Base-by-base conservation (phyloP, 2,797 vertebrate species). In the Ceryle rudis region DNA sequence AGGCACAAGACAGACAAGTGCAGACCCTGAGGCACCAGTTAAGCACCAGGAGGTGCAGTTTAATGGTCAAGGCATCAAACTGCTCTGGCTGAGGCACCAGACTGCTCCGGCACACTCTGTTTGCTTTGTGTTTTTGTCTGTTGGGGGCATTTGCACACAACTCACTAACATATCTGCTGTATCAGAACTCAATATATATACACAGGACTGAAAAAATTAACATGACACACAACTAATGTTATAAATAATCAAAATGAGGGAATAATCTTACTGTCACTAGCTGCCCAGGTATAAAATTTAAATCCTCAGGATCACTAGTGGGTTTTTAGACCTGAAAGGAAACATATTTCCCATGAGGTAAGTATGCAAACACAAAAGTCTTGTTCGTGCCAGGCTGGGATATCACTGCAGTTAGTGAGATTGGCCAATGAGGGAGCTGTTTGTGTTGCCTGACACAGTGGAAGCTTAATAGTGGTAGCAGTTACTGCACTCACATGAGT, bases 301-400 rank as follows among this genome's bases (percentile, higher is more conserved):
- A 90, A 64, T 54, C n/a, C 60, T 67, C 39, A 58, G 52, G 55
- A 42, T 62, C 9, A 51, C 23, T 3, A 1, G 5, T 28, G 25
- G 26, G 4, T 20, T 66, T 91, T 58, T 62, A 52, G n/a, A 35
- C 33, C 20, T 58, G 52, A 8, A 15, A 72, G 26, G 20, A 31
- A 8, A 12, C 0, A 1, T 29, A 26, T 42, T 57, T 21, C 23
- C 21, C 21, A 11, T 6, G 19, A 16, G 25, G 4, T 2, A 28
- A 60, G 10, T 37, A 17, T 15, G 16, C 25, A 82, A 79, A 79
- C 28, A 55, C 11, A 11, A 29, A 79, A 13, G 25, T 70, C 20
- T 25, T 55, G 35, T n/a, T n/a, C 67, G 21, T 52, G 14, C 19
- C 60, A 58, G 23, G 20, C 60, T 57, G 51, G 25, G 7, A 15